These are phyloP conservation scores for Cheirogaleus medius DNA, from an alignment of 2,113 vertebrate species.

Conservation along the genomic window DNA sequence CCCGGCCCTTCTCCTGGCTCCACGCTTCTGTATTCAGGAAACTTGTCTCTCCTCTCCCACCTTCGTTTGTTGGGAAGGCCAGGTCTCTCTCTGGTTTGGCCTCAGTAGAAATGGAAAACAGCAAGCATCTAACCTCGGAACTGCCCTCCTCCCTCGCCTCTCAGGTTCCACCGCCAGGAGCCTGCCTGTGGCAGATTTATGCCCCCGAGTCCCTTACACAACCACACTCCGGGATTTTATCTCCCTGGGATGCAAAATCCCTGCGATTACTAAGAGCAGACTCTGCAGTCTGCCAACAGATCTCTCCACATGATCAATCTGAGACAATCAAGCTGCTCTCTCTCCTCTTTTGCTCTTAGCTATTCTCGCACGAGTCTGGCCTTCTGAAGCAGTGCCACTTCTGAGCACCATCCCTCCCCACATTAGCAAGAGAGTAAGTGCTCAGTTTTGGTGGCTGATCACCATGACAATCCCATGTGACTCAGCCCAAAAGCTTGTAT, in stretches of 20 bases:
- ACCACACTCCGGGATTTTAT: neutral
- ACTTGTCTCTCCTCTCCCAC: neutral
- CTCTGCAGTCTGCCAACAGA: neutral
- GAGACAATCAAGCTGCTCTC: slow-evolving; percentile 46
- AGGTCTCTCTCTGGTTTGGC: neutral
- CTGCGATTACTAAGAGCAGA: neutral
- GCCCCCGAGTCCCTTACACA: neutral
- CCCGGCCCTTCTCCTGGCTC: neutral
- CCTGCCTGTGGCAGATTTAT: neutral
- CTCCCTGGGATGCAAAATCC: slow-evolving; percentile 36
- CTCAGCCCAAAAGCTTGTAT: neutral
- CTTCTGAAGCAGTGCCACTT: neutral
- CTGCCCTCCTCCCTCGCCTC: neutral
- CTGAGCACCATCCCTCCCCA: rapidly evolving
- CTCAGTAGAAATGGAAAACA: neutral
- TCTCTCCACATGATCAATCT: slow-evolving; percentile 17
- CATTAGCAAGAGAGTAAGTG: neutral
- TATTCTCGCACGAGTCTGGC: slow-evolving; percentile 16
- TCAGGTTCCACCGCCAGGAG: neutral
- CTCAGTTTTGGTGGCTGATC: neutral
- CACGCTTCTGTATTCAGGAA: neutral
- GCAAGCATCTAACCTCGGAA: neutral
- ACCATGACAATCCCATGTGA: neutral
- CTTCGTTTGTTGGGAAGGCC: neutral
- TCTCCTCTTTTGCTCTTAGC: neutral